Conservation (phyloP, 2,888 invertebrate genomes). For the Lydus trimaculatus region DNA sequence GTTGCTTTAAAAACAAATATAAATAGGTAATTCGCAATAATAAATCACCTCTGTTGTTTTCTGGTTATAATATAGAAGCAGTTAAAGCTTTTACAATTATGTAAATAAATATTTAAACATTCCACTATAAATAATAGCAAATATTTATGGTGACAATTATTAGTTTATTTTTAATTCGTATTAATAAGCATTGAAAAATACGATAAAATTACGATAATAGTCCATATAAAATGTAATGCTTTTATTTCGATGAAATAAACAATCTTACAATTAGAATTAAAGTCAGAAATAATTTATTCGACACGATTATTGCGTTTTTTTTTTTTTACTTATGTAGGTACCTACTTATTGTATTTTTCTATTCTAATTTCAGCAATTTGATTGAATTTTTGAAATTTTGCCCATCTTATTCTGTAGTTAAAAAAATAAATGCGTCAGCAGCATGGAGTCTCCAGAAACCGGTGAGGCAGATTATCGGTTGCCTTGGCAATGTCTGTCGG, state of each 20-base stretch:
- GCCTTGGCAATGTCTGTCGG: conserved; percentile 50
- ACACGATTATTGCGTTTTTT: no score
- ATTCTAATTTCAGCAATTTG: no score
- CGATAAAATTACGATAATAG: neutral
- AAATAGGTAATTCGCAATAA: neutral
- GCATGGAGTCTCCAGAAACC: neutral
- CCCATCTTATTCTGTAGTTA: neutral
- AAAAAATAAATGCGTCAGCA: neutral
- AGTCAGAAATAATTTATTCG: no score
- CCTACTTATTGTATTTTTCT: no score
- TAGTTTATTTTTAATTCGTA: neutral
- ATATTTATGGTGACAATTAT: neutral
- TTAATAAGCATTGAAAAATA: neutral
- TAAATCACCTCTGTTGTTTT: neutral
- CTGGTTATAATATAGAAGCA: neutral
- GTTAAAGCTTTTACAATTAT: neutral
- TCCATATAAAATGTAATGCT: no score
- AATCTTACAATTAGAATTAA: no score
- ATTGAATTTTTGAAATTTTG: neutral
- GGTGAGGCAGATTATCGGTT: conserved; percentile 39
- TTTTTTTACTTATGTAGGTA: no score
- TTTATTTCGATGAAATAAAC: no score
- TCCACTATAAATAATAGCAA: neutral
- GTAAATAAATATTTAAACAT: neutral
- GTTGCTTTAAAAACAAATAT: no score